Conservation (phyloP, 2,113 vertebrate genomes). For the Pardalotus punctatus region DNA sequence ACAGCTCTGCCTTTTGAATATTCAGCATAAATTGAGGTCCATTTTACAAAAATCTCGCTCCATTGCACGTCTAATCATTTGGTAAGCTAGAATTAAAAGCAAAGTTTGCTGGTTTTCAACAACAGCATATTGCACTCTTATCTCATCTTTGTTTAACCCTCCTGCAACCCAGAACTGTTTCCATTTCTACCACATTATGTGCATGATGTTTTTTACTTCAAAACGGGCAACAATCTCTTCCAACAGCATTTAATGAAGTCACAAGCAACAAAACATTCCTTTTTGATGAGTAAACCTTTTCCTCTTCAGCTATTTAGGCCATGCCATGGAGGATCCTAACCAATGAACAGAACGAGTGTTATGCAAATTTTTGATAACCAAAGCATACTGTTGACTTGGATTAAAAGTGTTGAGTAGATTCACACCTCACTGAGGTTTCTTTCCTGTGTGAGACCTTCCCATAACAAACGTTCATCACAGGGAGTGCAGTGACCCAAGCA, state of each 20-base stretch:
- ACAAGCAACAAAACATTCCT: neutral
- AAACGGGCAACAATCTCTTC: neutral
- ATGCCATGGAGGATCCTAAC: neutral
- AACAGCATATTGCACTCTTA: neutral
- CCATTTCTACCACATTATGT: neutral
- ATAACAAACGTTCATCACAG: neutral
- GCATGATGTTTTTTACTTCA: neutral
- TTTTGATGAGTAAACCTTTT: neutral
- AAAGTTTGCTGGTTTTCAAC: neutral
- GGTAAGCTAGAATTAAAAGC: neutral
- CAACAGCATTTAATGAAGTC: neutral
- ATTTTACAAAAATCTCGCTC: slow-evolving; percentile 20
- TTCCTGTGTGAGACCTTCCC: neutral
- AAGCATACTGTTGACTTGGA: neutral
- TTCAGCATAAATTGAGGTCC: slow-evolving; percentile 5
- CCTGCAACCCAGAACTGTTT: neutral
- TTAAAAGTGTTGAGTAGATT: neutral
- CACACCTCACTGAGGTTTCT: neutral
- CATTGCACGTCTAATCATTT: slow-evolving; percentile 10
- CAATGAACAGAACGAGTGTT: neutral
- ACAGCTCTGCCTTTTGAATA: slow-evolving; percentile 20
- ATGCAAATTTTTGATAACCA: neutral
- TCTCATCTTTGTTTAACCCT: neutral
- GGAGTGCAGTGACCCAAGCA: neutral
- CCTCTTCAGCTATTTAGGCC: neutral